Base-by-base conservation (phyloP, 2,113 vertebrate species). In the Ascaphus truei region DNA sequence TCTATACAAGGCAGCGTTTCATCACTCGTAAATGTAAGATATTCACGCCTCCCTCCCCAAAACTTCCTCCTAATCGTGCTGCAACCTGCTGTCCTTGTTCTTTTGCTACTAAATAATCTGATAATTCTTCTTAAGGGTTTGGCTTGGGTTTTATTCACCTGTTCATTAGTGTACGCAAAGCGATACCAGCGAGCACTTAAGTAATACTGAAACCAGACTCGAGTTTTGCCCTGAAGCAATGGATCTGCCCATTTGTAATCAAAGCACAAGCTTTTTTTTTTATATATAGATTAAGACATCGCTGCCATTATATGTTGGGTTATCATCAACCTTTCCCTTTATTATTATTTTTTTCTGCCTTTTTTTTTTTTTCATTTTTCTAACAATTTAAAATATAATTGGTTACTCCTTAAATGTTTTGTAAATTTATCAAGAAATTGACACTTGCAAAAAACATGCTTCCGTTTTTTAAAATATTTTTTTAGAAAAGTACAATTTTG, bases 131-230 rank as follows among this genome's bases (percentile, higher is more conserved):
- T 85, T 74, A 74, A 81, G 84, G 81, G 71, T 86, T 88, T 88
- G 87, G 85, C 87, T 84, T 79, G 77, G 22, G 79, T 79, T 81
- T 67, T 72, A 76, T 88, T 80, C 88, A 90, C 88, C 87, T 90
- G 89, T 83, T 89, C 85, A 89, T 91, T 87, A 90, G 79, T 80
- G 83, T 81, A 43, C 71, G 71, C 60, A 81, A 84, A 86, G 86
- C 80, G 81, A 88, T 86, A 90, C 89, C 88, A 86, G 88, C 90
- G 89, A 84, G 85, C 84, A 62, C 77, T 48, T 69, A 80, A 84
- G 85, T 73, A 77, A 79, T 69, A 75, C 86, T 85, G 87, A 91
- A 91, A 91, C 89, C 76, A 48, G 79, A 79, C 43, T 51, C 74
- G 76, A 75, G 68, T 74, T 78, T 63, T 81, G 77, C 77, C 83